These are phyloP conservation scores for Tiliacea citrago DNA, from an alignment of 2,888 invertebrate species.

Conservation along the genomic window DNA sequence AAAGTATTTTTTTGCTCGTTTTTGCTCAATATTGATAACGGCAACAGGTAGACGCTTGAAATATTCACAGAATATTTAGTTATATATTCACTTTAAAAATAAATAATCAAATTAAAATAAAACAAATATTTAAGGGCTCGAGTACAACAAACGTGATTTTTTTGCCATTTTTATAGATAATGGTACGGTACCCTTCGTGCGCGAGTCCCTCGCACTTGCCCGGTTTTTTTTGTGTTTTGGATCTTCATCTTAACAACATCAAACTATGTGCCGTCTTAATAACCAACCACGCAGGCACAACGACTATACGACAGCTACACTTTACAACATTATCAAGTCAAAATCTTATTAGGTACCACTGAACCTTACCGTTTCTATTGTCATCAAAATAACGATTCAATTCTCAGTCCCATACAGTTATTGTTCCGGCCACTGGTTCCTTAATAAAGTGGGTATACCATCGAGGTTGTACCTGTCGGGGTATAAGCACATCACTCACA, in stretches of 20 bases:
- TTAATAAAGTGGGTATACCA: slow-evolving; percentile 64
- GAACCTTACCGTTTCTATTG: slow-evolving; percentile 45
- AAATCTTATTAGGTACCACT: slow-evolving; percentile 5
- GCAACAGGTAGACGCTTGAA: too few relatives aligned
- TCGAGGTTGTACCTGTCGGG: slow-evolving; percentile 35
- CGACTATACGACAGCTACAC: background rate
- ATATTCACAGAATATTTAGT: too few relatives aligned
- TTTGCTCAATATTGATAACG: too few relatives aligned
- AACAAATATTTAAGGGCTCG: too few relatives aligned
- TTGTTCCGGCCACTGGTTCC: slow-evolving; percentile 60
- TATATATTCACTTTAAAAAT: too few relatives aligned
- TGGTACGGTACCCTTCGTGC: too few relatives aligned
- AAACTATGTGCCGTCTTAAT: background rate
- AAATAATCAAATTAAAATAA: too few relatives aligned
- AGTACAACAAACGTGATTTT: too few relatives aligned
- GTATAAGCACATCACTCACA: slow-evolving; percentile 59
- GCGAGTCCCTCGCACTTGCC: too few relatives aligned
- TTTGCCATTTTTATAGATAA: too few relatives aligned
- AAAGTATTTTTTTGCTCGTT: too few relatives aligned
- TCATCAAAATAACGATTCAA: slow-evolving; percentile 59
- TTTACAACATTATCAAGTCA: slow-evolving; percentile 21
- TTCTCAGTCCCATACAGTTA: slow-evolving; percentile 54
- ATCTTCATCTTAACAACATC: background rate
- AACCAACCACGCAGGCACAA: background rate
- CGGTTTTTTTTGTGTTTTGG: too few relatives aligned